Percentiles rank a stretch among this genome's conserved stretches.
phyloP scores from a whole-genome alignment of 1,140 invertebrate genomes.

The Leptonema lineaticorne region DNA sequence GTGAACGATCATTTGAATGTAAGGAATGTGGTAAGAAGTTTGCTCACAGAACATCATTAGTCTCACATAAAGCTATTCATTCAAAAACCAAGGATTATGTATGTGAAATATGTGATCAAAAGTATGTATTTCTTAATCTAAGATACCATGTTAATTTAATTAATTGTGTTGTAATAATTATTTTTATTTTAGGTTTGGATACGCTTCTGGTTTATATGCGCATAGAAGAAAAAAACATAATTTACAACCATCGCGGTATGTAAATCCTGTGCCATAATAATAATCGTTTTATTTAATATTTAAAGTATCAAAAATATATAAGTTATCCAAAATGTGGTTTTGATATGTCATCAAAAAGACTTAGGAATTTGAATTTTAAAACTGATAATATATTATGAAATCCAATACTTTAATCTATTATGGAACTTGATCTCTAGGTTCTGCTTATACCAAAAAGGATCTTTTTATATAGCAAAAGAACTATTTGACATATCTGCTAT shows the following conservation, averaged over 20 bases:
- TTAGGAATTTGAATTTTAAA: too few species aligned
- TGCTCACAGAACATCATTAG: conserved; percentile 31
- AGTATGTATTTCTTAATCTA: conserved; percentile 16
- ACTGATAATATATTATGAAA: too few species aligned
- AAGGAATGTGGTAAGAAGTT: conserved; percentile 33
- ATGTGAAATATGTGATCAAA: conserved; percentile 36
- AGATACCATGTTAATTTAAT: not conserved
- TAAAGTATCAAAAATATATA: too few species aligned
- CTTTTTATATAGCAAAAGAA: too few species aligned
- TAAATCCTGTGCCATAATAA: conserved; percentile 14
- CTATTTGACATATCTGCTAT: too few species aligned
- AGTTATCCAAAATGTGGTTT: too few species aligned
- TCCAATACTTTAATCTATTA: too few species aligned
- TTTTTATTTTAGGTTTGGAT: conserved; percentile 35
- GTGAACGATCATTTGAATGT: conserved; percentile 34
- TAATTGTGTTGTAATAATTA: not conserved
- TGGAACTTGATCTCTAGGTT: too few species aligned
- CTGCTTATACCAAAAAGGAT: too few species aligned
- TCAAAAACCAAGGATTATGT: conserved; percentile 39
- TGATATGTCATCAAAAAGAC: too few species aligned
- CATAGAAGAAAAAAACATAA: conserved; percentile 39
- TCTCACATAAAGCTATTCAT: conserved; percentile 34
- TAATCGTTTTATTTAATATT: too few species aligned
- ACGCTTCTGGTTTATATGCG: conserved; percentile 34
- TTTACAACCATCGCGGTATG: conserved; percentile 26